A percentile compares a stretch with the other conserved stretches of the same genome.
These are phyloP conservation scores for Oscheius sp. DNA, from an alignment of 2,888 invertebrate species.

Conservation along the genomic window DNA sequence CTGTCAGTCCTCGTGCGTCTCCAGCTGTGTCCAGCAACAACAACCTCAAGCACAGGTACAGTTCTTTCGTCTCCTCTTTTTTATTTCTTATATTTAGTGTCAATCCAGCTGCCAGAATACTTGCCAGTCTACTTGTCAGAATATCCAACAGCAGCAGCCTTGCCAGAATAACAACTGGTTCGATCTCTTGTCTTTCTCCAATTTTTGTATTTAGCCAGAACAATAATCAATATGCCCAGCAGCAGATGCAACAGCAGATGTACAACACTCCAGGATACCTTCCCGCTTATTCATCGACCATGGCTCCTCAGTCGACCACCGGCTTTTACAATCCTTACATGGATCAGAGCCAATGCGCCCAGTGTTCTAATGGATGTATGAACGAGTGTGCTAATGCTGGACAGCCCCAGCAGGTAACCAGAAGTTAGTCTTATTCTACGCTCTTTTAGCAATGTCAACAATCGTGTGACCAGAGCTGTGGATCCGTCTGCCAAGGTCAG, in stretches of 20 bases:
- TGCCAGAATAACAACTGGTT: constrained; percentile 43
- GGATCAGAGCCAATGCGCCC: constrained; percentile 46
- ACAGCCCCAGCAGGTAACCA: constrained; percentile 23
- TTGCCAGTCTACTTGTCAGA: constrained; percentile 46
- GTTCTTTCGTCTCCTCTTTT: no score
- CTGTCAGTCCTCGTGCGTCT: constrained; percentile 48
- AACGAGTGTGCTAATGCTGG: constrained; percentile 38
- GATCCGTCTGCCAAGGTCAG: constrained; percentile 40
- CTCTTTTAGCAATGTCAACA: constrained; percentile 36
- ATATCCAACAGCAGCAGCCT: constrained; percentile 46
- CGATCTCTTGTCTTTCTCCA: background rate
- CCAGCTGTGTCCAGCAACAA: constrained; percentile 48
- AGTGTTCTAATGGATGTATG: constrained; percentile 49
- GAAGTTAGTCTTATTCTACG: background rate
- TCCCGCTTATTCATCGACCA: constrained; percentile 47
- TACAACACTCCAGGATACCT: constrained; percentile 53
- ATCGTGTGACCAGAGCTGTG: constrained; percentile 45
- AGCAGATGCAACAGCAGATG: constrained; percentile 51
- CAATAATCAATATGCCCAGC: constrained; percentile 53
- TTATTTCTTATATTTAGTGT: constrained; percentile 34
- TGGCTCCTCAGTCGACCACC: constrained; percentile 35
- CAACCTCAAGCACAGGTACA: constrained; percentile 40
- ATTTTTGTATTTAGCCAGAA: constrained; percentile 10
- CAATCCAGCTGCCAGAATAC: constrained; percentile 47
- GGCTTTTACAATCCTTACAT: constrained; percentile 26